Evolutionary conservation across 2,113 vertebrate genomes (phyloP).

Genomic region (Elgaria multicarinata): DNA sequence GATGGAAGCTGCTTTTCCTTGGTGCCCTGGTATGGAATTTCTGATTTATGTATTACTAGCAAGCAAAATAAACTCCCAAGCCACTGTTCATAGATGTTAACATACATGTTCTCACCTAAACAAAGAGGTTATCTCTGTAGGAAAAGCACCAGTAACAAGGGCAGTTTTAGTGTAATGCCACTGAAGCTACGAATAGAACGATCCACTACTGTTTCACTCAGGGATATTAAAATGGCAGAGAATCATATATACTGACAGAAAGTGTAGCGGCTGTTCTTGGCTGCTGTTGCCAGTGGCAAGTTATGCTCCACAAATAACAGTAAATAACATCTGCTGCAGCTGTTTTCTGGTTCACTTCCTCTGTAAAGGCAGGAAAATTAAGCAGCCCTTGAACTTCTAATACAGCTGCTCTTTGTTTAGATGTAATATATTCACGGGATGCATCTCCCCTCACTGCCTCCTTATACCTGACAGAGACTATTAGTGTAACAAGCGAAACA

Average conservation of each 20-base stretch:
- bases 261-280: not conserved
- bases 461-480: not conserved
- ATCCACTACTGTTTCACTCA: not conserved
- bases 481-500: not conserved
- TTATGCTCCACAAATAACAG: not conserved
- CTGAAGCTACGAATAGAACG: not conserved
- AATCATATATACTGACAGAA: not conserved
- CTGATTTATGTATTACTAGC: no score
- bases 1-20: not conserved
- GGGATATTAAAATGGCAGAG: not conserved
- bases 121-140: not conserved
- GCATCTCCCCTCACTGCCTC: not conserved
- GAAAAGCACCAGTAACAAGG: not conserved
- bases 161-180: not conserved
- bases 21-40: not conserved
- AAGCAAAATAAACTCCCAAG: not conserved
- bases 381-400: not conserved
- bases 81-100: no score
- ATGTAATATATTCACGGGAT: not conserved
- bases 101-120: not conserved
- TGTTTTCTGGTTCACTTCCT: slow-evolving; percentile 16
- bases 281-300: not conserved
- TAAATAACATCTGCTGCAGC: slow-evolving; percentile 4
- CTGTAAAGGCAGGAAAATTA: not conserved
- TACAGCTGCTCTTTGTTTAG: not conserved